These are phyloP conservation scores for Ispidina lecontei DNA, from an alignment of 2,797 vertebrate genomes.

Conservation along the genomic window DNA sequence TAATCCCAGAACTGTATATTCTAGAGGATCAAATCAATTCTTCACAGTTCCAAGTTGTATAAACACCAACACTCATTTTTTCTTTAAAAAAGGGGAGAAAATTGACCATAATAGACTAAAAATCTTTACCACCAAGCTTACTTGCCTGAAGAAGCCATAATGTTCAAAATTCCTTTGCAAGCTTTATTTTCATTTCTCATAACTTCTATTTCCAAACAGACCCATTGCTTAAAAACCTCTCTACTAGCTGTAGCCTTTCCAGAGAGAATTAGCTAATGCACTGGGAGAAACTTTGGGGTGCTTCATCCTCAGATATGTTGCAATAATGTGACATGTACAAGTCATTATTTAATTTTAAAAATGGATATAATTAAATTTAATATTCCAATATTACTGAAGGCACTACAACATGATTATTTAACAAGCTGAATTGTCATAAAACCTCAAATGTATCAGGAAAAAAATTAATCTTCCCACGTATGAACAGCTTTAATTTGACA, in stretches of 20 bases:
- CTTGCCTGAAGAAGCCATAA: neutral
- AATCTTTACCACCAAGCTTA: neutral
- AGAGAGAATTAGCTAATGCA: neutral
- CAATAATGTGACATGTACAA: neutral
- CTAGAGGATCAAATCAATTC: neutral
- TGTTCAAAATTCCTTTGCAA: neutral
- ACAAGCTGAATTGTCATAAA: neutral
- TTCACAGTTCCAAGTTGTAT: neutral
- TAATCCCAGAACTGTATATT: neutral
- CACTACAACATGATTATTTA: neutral
- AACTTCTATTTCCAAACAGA: neutral
- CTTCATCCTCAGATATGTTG: neutral
- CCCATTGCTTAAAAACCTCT: neutral
- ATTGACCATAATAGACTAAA: neutral
- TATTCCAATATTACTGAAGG: neutral
- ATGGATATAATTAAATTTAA: neutral
- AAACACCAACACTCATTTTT: neutral
- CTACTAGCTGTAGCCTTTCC: neutral
- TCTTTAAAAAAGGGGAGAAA: neutral
- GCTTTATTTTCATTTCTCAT: neutral
- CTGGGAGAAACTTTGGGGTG: neutral
- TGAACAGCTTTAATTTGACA: neutral
- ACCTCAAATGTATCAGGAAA: neutral
- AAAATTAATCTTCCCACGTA: neutral
- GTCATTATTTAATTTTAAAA: neutral